These are phyloP conservation scores for Rutpela maculata DNA, from an alignment of 2,888 invertebrate species.

Conservation along the genomic window DNA sequence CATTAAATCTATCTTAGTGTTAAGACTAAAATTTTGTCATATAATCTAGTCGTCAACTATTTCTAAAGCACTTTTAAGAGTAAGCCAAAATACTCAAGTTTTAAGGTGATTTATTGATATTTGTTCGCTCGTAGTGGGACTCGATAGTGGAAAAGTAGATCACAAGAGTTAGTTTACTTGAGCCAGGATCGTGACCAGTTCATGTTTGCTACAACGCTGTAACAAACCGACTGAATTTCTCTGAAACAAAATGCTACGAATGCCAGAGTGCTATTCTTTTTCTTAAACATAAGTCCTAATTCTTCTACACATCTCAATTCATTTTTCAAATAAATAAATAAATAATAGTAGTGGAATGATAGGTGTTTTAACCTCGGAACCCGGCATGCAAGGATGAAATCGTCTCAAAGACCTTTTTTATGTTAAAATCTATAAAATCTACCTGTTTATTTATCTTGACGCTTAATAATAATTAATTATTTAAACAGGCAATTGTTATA, in stretches of 20 bases:
- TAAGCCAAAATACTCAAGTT: slow-evolving; percentile 29
- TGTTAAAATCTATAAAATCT: too few species aligned
- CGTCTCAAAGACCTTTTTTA: too few species aligned
- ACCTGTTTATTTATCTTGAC: too few species aligned
- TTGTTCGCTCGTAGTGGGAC: slow-evolving; percentile 28
- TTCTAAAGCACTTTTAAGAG: slow-evolving; percentile 21
- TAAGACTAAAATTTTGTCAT: too few species aligned
- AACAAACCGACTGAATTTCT: slow-evolving; percentile 5
- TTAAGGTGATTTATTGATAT: slow-evolving; percentile 35
- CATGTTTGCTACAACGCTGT: slow-evolving; percentile 2
- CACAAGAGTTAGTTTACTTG: slow-evolving; percentile 21
- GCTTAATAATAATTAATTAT: too few species aligned
- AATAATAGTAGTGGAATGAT: too few species aligned
- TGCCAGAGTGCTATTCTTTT: background rate
- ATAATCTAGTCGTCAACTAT: slow-evolving; percentile 15
- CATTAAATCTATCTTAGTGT: too few species aligned
- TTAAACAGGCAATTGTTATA: too few species aligned
- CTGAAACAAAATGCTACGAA: background rate
- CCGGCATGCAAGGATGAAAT: too few species aligned
- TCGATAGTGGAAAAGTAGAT: slow-evolving; percentile 26
- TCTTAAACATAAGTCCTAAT: background rate
- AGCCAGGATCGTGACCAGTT: slow-evolving; percentile 24
- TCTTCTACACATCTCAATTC: too few species aligned
- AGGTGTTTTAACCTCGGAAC: too few species aligned
- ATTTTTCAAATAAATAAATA: too few species aligned